phyloP scores from a whole-genome alignment of 2,888 invertebrate genomes.

The Agrotis segetum region DNA sequence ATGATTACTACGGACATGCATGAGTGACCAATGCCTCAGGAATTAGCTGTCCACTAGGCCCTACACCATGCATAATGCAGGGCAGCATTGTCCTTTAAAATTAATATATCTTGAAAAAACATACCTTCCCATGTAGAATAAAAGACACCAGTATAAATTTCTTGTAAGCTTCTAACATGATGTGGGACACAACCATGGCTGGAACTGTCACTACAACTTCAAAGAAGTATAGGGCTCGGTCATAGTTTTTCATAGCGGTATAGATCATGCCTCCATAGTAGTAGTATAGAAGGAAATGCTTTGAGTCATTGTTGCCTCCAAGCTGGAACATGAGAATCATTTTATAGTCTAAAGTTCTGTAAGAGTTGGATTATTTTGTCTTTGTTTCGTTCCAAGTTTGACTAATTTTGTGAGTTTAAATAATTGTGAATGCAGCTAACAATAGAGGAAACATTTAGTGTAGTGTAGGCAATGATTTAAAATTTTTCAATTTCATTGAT shows the following conservation, averaged over 20 bases:
- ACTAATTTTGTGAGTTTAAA: too few species aligned
- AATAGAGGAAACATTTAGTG: too few species aligned
- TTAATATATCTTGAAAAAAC: conserved; percentile 13
- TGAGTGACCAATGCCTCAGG: too few species aligned
- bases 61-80: too few species aligned
- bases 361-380: too few species aligned
- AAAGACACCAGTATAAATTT: conserved; percentile 98
- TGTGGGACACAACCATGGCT: conserved; percentile 97
- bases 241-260: conserved; percentile 97
- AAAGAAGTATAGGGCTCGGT: conserved; percentile 98
- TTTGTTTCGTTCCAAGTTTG: too few species aligned
- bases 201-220: conserved; percentile 99
- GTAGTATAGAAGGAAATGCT: conserved; percentile 97
- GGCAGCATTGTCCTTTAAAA: too few species aligned
- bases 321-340: conserved; percentile 78
- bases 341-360: neutral
- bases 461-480: too few species aligned
- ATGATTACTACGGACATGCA: too few species aligned
- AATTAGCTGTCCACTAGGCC: too few species aligned
- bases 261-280: conserved; percentile 99
- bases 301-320: conserved; percentile 96
- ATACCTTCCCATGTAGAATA: conserved; percentile 97
- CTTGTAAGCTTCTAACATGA: conserved; percentile 99
- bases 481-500: neutral
- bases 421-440: too few species aligned